Base-by-base conservation (phyloP, 1,140 invertebrate genomes). In the Dufourea novaeangliae region DNA sequence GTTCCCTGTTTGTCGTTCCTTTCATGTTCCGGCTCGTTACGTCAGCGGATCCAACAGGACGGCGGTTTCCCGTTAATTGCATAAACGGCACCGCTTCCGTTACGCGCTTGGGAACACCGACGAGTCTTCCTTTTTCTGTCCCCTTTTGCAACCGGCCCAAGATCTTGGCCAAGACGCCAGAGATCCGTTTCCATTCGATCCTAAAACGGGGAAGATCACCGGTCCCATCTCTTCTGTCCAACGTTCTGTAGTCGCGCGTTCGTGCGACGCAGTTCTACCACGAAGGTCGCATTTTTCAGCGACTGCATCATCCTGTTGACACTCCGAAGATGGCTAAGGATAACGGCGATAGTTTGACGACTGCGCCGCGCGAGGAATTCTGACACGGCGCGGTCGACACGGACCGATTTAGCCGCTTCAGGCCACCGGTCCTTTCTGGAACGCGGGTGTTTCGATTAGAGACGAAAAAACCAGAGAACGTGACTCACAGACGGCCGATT, bases 261-360 rank as follows among this genome's bases (percentile, higher is more conserved):
- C 25, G 17, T 74, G 63, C 74, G 79, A 80, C 80, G 83, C 69
- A 78, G 73, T 83, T 63, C 59, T 78, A 67, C 34, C 69, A 64
- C 67, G 87, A 88, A 88, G 88, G 88, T 86, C 81, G 82, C 84
- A 88, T 89, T 89, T 86, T 89, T 88, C 74, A 87, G 76, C 68
- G 74, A 61, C 80, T 83, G 79, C 87, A 84, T 89, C 88, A 86
- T 85, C 79, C 72, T 82, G 83, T 87, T 87, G 85, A 86, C 83
- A 86, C 76, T 84, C 68, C 57, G 66, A 71, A 29, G 69, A 86
- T 86, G 78, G 77, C 66, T 83, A 86, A 78, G 79, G 85, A 79
- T 82, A 83, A 78, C 74, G 37, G 46, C 57, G 52, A 62, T 61
- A 63, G 27, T 78, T 76, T 61, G 56, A 83, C 82, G 80, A 67